phyloP scores from a whole-genome alignment of 2,888 invertebrate genomes.

The Itoplectis maculator region DNA sequence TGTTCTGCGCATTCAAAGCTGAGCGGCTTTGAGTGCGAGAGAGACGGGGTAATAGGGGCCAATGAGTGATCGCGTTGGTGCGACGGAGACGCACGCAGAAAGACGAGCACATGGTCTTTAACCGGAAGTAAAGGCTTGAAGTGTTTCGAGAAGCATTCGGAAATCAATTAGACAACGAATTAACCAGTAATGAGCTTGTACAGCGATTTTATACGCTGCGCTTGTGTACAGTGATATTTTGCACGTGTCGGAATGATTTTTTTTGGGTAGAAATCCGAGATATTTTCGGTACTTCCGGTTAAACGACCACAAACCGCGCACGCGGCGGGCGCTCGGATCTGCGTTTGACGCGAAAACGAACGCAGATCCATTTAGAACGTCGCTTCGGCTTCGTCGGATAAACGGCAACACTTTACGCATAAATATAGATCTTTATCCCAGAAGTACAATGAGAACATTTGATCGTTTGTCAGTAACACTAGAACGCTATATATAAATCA shows the following conservation, averaged over 20 bases:
- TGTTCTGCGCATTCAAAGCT: too few relatives aligned
- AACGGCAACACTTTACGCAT: conserved; percentile 18
- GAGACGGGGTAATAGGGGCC: neutral
- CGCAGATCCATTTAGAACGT: neutral
- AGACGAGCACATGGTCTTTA: too few relatives aligned
- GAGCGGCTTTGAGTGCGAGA: neutral
- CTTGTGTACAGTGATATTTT: too few relatives aligned
- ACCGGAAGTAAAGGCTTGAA: too few relatives aligned
- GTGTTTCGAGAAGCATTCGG: too few relatives aligned
- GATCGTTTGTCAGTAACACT: conserved; percentile 8
- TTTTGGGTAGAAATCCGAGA: too few relatives aligned
- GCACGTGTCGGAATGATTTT: too few relatives aligned
- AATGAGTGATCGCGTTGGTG: neutral
- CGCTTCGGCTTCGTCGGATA: neutral
- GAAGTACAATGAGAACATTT: conserved; percentile 53
- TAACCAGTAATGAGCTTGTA: too few relatives aligned
- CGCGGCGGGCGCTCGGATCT: neutral
- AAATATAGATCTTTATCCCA: conserved; percentile 61
- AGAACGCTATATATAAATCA: conserved; percentile 27
- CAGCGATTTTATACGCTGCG: too few relatives aligned
- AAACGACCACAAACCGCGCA: neutral
- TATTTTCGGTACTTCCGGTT: neutral
- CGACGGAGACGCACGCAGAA: neutral
- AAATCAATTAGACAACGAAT: too few relatives aligned
- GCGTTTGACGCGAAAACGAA: neutral